Percentiles rank a stretch among this genome's conserved stretches.
phyloP scores from a whole-genome alignment of 2,797 vertebrate genomes.

The Mus minutoides region DNA sequence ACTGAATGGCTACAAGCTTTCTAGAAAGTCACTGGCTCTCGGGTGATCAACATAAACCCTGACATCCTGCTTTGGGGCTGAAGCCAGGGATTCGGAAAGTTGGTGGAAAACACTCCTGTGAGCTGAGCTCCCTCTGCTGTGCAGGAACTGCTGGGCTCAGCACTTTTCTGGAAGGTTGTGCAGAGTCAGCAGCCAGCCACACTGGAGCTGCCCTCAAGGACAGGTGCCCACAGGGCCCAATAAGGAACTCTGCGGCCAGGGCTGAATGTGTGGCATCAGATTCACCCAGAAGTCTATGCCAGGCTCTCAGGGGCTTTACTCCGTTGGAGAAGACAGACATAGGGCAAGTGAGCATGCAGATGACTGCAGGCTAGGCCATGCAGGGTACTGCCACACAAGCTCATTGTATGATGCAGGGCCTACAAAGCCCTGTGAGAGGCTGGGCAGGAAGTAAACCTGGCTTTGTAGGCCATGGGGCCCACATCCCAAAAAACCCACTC shows the following conservation, averaged over 20 bases:
- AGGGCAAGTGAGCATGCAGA: neutral
- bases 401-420: neutral
- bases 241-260: neutral
- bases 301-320: neutral
- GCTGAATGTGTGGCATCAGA: neutral
- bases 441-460: no score
- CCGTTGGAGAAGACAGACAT: neutral
- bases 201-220: neutral
- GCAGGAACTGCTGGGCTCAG: slow-evolving; percentile 38
- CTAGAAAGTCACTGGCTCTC: slow-evolving; percentile 56
- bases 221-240: slow-evolving; percentile 21
- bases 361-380: accelerated
- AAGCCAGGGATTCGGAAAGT: slow-evolving; percentile 71
- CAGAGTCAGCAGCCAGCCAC: slow-evolving; percentile 18
- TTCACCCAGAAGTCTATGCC: neutral
- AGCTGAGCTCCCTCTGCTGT: neutral
- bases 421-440: no score
- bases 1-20: slow-evolving; percentile 62
- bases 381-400: neutral
- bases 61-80: slow-evolving; percentile 67
- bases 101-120: slow-evolving; percentile 75
- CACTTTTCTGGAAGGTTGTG: slow-evolving; percentile 19
- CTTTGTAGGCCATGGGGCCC: neutral
- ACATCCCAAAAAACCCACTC: neutral
- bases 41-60: slow-evolving; percentile 60